Evolutionary conservation across 2,888 invertebrate genomes (phyloP).

Genomic region (Lithophane leautieri): DNA sequence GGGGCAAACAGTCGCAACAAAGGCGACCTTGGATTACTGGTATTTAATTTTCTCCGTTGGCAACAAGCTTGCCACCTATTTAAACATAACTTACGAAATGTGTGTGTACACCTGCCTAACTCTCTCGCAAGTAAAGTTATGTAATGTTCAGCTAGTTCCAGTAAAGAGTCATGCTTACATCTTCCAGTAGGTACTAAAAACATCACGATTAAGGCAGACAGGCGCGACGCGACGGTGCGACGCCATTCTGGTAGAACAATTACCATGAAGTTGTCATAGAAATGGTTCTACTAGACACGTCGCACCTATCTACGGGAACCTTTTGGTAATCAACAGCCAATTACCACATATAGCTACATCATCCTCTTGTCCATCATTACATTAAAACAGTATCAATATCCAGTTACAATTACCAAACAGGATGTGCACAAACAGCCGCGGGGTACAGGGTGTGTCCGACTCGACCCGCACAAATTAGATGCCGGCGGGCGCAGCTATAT

Average conservation of each 20-base stretch:
- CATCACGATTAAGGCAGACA: no score
- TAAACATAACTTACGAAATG: not conserved
- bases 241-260: no score
- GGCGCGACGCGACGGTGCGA: no score
- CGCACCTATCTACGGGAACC: no score
- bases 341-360: constrained; percentile 7
- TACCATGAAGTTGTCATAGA: no score
- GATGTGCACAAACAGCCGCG: constrained; percentile 32
- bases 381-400: constrained; percentile 34
- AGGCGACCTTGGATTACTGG: no score
- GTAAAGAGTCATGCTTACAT: not conserved
- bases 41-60: no score
- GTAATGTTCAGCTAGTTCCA: not conserved
- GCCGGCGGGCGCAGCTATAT: constrained; percentile 36
- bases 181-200: not conserved
- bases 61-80: not conserved
- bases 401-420: constrained; percentile 29
- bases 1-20: no score
- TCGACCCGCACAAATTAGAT: constrained; percentile 43
- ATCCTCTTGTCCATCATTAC: constrained; percentile 28
- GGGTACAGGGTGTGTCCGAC: constrained; percentile 17
- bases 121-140: no score
- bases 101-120: not conserved
- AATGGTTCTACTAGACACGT: no score
- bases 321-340: not conserved